phyloP scores from a whole-genome alignment of 2,113 vertebrate species.

The Mobula hypostoma region DNA sequence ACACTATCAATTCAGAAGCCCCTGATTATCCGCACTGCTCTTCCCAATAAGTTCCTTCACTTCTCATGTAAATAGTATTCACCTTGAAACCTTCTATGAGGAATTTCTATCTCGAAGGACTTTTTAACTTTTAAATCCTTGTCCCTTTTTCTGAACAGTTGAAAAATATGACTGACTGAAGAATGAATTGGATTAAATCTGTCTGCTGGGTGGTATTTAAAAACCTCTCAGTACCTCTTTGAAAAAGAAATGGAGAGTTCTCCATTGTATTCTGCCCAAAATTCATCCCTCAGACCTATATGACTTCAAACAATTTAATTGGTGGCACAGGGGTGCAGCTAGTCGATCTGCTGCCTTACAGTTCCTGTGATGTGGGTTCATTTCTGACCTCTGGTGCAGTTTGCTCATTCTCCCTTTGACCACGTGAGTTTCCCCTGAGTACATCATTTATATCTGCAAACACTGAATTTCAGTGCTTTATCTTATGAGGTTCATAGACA shows the following conservation, averaged over 20 bases:
- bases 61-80: background rate
- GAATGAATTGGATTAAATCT: background rate
- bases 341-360: too few species aligned
- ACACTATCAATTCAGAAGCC: background rate
- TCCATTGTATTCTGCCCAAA: background rate
- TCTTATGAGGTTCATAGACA: background rate
- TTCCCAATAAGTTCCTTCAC: background rate
- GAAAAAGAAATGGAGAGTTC: background rate
- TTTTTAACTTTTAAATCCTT: background rate
- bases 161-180: background rate
- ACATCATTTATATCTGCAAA: background rate
- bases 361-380: too few species aligned
- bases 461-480: background rate
- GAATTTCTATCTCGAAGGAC: background rate
- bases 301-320: too few species aligned
- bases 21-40: background rate
- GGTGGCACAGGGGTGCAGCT: too few species aligned
- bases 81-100: background rate
- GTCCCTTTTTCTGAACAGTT: background rate
- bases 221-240: background rate
- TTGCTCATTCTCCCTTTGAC: too few species aligned
- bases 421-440: too few species aligned
- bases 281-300: background rate
- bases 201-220: background rate
- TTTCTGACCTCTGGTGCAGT: too few species aligned